These are phyloP conservation scores for Calameuta filiformis DNA, from an alignment of 2,888 invertebrate species.

Conservation along the genomic window DNA sequence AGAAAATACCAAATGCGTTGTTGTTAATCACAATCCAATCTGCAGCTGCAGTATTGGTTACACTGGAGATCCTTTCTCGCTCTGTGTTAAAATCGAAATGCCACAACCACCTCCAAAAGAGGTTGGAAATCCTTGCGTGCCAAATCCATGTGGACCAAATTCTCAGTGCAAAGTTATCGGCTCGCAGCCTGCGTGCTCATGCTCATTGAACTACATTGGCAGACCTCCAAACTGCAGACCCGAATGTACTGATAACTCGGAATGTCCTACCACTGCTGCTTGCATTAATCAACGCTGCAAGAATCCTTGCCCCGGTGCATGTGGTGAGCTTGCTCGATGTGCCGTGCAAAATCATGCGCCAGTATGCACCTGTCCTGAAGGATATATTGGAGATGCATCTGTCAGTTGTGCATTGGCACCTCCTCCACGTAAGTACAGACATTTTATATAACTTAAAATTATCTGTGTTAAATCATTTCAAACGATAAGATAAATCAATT, in stretches of 20 bases:
- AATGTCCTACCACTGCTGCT: constrained; percentile 84
- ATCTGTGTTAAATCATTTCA: not conserved
- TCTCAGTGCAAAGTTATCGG: constrained; percentile 85
- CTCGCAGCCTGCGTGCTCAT: constrained; percentile 87
- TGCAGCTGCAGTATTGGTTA: constrained; percentile 84
- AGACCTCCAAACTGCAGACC: constrained; percentile 88
- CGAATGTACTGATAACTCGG: constrained; percentile 83
- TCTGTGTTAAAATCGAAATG: constrained; percentile 73
- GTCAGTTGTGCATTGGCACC: constrained; percentile 68
- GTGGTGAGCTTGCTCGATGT: constrained; percentile 84
- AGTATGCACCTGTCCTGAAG: constrained; percentile 84
- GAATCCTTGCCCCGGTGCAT: constrained; percentile 84
- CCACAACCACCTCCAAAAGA: constrained; percentile 41
- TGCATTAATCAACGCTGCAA: constrained; percentile 85
- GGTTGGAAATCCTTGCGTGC: constrained; percentile 77
- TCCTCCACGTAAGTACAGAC: constrained; percentile 51
- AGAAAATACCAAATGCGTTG: constrained; percentile 83
- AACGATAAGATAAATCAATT: not conserved
- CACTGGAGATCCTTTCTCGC: constrained; percentile 83
- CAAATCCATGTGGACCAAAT: constrained; percentile 86
- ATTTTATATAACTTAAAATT: not conserved
- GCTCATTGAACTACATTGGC: constrained; percentile 82
- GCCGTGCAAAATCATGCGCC: constrained; percentile 86
- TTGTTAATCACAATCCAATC: constrained; percentile 87
- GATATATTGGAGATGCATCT: constrained; percentile 84